Percentiles rank a stretch among this genome's conserved stretches.
These are phyloP conservation scores for Tolypeutes matacus DNA, from an alignment of 2,797 vertebrate species.

Conservation along the genomic window DNA sequence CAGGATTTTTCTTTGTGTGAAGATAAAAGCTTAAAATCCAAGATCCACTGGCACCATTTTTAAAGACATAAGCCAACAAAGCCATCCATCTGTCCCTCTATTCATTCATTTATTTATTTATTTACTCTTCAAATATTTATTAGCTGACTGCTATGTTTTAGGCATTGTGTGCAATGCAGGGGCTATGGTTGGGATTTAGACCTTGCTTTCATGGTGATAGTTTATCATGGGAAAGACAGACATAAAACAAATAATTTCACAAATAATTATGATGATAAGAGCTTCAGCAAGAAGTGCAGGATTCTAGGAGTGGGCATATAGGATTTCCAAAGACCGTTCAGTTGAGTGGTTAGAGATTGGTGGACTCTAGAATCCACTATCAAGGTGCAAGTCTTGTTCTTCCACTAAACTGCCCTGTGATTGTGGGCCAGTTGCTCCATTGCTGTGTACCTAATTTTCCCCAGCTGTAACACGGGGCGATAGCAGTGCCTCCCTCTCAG, in stretches of 20 bases:
- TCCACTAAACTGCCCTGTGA: not conserved
- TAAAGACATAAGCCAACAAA: not conserved
- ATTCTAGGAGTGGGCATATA: not conserved
- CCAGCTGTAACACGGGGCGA: not conserved
- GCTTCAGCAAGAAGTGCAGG: not conserved
- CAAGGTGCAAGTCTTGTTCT: not conserved
- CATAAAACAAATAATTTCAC: not conserved
- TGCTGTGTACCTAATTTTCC: not conserved
- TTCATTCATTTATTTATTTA: not conserved
- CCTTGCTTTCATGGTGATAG: not conserved
- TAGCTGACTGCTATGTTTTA: not conserved
- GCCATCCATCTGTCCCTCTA: not conserved
- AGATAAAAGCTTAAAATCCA: slow-evolving; percentile 8
- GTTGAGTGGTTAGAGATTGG: not conserved
- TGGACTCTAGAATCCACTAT: not conserved
- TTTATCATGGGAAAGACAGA: not conserved
- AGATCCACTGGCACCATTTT: not conserved
- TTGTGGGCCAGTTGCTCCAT: not conserved
- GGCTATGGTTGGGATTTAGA: not conserved
- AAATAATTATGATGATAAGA: not conserved
- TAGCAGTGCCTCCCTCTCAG: not conserved
- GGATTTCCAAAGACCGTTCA: not conserved
- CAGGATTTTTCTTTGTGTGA: not conserved
- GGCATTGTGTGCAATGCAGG: not conserved
- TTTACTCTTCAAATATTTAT: slow-evolving; percentile 30